A percentile compares a stretch with the other conserved stretches of the same genome.
phyloP scores from a whole-genome alignment of 2,888 invertebrate species.

The Scaptomyza cyrtandrae region DNA sequence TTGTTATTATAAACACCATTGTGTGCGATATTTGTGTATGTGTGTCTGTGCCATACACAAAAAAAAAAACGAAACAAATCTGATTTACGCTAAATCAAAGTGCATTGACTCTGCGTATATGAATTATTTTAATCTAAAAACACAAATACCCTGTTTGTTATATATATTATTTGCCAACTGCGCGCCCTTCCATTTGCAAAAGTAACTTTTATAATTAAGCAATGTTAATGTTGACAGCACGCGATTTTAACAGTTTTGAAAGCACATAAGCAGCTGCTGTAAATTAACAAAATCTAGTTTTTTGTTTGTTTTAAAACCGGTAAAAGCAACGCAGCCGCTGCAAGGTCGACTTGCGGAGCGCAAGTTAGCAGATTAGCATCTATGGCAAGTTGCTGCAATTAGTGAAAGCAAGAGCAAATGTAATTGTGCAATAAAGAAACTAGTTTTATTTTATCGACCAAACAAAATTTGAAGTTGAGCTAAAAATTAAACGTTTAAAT shows the following conservation, averaged over 20 bases:
- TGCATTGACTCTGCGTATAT: slow-evolving; percentile 59
- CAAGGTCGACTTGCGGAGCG: slow-evolving; percentile 11
- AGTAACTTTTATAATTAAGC: slow-evolving; percentile 8
- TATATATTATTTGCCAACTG: neutral
- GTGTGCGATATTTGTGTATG: slow-evolving; percentile 11
- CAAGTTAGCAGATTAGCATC: slow-evolving; percentile 2
- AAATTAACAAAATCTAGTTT: slow-evolving; percentile 9
- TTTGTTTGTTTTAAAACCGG: slow-evolving; percentile 34
- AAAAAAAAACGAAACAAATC: slow-evolving; percentile 37
- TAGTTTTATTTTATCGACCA: slow-evolving; percentile 59
- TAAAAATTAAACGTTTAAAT: slow-evolving; percentile 9
- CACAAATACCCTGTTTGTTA: slow-evolving; percentile 8
- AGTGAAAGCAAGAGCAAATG: slow-evolving; percentile 48
- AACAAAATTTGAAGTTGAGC: slow-evolving; percentile 27
- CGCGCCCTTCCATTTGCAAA: slow-evolving; percentile 6
- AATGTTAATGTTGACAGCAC: slow-evolving; percentile 29
- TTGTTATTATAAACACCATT: slow-evolving; percentile 49
- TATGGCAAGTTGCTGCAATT: slow-evolving; percentile 24
- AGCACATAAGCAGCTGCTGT: slow-evolving; percentile 1
- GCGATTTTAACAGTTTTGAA: slow-evolving; percentile 30
- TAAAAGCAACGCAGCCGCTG: slow-evolving; percentile 15
- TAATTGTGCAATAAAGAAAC: slow-evolving; percentile 15
- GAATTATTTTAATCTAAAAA: neutral
- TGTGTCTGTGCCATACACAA: slow-evolving; percentile 54
- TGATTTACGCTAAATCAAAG: slow-evolving; percentile 51